Conservation (phyloP, 2,113 vertebrate genomes). For the Albula goreensis region DNA sequence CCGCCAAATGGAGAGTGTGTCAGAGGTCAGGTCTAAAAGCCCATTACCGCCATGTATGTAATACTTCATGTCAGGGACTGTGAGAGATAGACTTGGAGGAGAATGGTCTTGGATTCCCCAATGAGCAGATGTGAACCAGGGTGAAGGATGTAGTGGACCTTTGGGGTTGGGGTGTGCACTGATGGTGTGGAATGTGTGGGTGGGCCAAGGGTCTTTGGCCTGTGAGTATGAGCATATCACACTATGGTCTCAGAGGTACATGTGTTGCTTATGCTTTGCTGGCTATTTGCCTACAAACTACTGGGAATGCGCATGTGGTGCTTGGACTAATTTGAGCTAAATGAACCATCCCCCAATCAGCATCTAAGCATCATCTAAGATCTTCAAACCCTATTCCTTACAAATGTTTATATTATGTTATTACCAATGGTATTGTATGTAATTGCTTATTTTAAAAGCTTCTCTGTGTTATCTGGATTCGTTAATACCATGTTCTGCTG, state of each 20-base stretch:
- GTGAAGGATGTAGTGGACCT: constrained; percentile 1
- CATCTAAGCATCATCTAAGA: background rate
- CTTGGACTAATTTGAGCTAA: constrained; percentile 5
- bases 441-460: background rate
- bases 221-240: background rate
- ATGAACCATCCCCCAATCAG: background rate
- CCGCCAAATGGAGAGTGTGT: background rate
- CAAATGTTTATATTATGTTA: background rate
- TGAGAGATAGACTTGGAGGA: background rate
- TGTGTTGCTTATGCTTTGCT: constrained; percentile 5
- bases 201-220: background rate
- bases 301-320: constrained; percentile 6
- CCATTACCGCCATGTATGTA: constrained; percentile 2
- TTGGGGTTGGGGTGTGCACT: background rate
- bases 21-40: constrained; percentile 9
- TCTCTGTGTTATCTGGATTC: constrained; percentile 1
- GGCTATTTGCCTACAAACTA: constrained; percentile 6
- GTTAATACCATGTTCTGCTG: background rate
- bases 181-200: background rate
- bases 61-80: background rate
- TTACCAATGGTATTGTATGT: background rate
- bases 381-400: background rate
- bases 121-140: background rate
- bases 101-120: background rate
- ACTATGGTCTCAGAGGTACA: background rate